Evolutionary conservation across 2,797 vertebrate species (phyloP), one percentile per base, ranked within the genome.

Genomic region (Harpagifer antarcticus): DNA sequence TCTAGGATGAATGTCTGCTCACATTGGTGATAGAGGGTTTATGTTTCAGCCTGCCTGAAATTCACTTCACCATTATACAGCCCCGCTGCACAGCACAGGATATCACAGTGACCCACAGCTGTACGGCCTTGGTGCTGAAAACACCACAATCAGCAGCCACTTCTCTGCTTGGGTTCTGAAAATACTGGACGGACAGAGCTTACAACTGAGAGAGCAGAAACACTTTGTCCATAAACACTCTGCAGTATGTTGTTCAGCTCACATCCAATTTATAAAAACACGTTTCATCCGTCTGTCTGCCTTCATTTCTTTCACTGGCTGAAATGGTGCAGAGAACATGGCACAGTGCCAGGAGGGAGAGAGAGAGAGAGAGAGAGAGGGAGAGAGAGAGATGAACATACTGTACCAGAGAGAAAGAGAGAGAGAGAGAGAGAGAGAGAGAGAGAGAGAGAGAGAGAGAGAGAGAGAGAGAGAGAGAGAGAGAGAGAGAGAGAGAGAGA

Each of bases 261-360:
- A 33, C 50, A 33, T 59, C 56, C 48, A 63, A 76, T 68, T 19
- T 42, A 23, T 23, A 7, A 60, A 84, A 79, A 72, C 59, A 44
- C 72, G 76, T 52, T 57, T 67, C 50, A 33, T 79, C 65, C 72
- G 56, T 65, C 52, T 14, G 63, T 23, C 71, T 53, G 60, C 62
- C 68, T 65, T 11, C 37, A 16, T 31, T 54, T 72, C 66, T 53
- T 4, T 47, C 42, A 23, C 54, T 62, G 40, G 65, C 60, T 72
- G 72, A 72, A 84, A 72, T 54, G 67, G 70, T 79, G 82, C 78
- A 70, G 84, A 64, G 80, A 80, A 81, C 65, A 60, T 74, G 78
- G 80, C 86, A 77, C 49, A 59, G 27, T 0, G 71, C 85, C 71
- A 76, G 50, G 74, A 56, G 55, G 33, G 61, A 60, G 59, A 16